These are phyloP conservation scores for Grantiella picta DNA, from an alignment of 2,113 vertebrate species.

Conservation along the genomic window DNA sequence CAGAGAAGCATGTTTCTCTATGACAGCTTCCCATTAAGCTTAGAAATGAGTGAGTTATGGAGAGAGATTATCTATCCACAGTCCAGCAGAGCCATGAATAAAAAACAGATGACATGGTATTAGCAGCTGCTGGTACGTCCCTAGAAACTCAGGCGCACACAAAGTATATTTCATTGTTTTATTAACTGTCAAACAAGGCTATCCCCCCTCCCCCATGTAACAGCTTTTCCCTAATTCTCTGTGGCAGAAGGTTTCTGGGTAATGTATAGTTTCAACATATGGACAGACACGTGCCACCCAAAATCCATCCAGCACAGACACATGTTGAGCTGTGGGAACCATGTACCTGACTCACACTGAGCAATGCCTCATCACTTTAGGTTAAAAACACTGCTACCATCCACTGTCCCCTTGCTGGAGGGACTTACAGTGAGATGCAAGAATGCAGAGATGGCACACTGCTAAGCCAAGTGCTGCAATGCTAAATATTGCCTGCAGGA, in stretches of 20 bases:
- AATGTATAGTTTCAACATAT: background rate
- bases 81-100: constrained; percentile 56
- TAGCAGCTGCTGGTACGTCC: constrained; percentile 38
- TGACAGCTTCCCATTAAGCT: constrained; percentile 52
- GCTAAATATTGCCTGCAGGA: background rate
- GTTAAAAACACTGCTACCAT: background rate
- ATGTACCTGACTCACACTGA: background rate
- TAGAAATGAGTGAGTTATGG: constrained; percentile 53
- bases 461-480: background rate
- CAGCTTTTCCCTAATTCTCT: background rate
- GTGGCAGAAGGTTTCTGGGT: constrained; percentile 28
- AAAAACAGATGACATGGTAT: constrained; percentile 62
- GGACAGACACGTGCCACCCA: accelerated
- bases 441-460: background rate
- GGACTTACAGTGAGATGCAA: background rate
- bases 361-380: background rate
- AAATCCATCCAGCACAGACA: background rate
- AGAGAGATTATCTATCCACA: constrained; percentile 56
- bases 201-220: background rate
- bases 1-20: constrained; percentile 9
- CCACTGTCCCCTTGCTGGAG: background rate
- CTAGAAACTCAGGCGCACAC: constrained; percentile 4
- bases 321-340: background rate
- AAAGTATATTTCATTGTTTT: constrained; percentile 50
- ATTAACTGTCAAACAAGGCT: constrained; percentile 42